Evolutionary conservation across 2,113 vertebrate species (phyloP).

Genomic region (Noctilio leporinus): DNA sequence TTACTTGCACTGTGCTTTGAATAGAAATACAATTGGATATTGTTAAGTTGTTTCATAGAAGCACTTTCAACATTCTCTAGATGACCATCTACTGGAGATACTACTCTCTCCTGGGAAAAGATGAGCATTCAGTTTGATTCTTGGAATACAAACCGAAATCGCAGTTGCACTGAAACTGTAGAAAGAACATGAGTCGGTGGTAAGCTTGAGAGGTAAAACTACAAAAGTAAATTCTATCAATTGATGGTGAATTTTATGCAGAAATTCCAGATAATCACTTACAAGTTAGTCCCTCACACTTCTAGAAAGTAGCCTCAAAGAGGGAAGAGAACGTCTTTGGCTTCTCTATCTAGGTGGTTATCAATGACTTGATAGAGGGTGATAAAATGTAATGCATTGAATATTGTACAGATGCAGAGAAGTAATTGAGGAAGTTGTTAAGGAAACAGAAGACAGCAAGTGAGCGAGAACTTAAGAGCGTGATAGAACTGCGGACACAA

Average conservation of each 20-base stretch:
- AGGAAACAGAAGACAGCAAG: constrained; percentile 16
- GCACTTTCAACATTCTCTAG: not conserved
- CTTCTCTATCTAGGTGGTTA: not conserved
- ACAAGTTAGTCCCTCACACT: not conserved
- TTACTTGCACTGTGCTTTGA: not conserved
- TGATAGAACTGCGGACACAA: not conserved
- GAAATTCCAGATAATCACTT: not conserved
- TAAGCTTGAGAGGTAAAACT: constrained; percentile 24
- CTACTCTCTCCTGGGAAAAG: not conserved
- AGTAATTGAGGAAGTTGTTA: not conserved
- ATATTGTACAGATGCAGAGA: not conserved
- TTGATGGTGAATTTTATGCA: constrained; percentile 24
- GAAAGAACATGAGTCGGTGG: not conserved
- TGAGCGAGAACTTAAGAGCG: not conserved
- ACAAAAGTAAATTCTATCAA: not conserved
- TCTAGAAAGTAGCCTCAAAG: constrained; percentile 10
- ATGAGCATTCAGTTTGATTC: constrained; percentile 12
- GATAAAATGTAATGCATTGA: not conserved
- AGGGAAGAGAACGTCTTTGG: not conserved
- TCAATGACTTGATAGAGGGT: not conserved
- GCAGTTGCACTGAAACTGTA: not conserved
- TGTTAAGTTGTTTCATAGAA: not conserved
- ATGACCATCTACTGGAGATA: not conserved
- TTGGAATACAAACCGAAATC: not conserved
- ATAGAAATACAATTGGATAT: not conserved